Evolutionary conservation across 2,113 vertebrate species (phyloP), one percentile per base, ranked within the genome.

Genomic region (Reinhardtius hippoglossoides): DNA sequence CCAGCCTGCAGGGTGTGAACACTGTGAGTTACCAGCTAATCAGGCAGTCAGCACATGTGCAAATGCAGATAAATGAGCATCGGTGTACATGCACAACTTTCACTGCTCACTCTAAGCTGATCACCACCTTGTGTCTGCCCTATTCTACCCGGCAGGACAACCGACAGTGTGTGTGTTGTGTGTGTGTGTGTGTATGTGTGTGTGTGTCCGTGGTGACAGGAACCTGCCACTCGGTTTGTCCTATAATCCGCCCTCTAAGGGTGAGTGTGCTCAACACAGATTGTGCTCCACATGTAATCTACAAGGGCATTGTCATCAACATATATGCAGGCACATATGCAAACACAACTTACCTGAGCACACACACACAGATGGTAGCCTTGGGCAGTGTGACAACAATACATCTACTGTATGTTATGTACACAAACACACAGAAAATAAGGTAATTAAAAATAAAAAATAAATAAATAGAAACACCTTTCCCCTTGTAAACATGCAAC

Each of bases 221-320:
- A 81, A 66, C 69, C 78, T 12, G 84, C 74, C 84, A 85, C 89
- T 81, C 78, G 67, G 86, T 88, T 91, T 86, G 82, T 89, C 85
- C 79, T 76, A 74, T 92, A 91, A 92, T 92, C 92, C 90, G 70
- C 76, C 84, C 88, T 93, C 86, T 81, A 55, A 93, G 88, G 89
- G 88, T 18, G 54, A 80, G 88, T 86, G 89, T 94, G 92, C 78
- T 76, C 52, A 89, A 80, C 88, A 87, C 86, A 92, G 93, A 94
- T 94, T 93, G 91, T 54, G 63, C 89, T 88, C 87, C 78, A 72
- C 50, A 64, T 77, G 86, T 88, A 90, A 92, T 91, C 88, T 90
- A 87, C 90, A 93, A 94, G 91, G 92, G 89, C 93, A 94, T 91
- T 89, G 26, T 87, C 61, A 14, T 74, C 77, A 82, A 70, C 71